These are phyloP conservation scores for Polydrusus cervinus DNA, from an alignment of 2,888 invertebrate species.

Conservation along the genomic window DNA sequence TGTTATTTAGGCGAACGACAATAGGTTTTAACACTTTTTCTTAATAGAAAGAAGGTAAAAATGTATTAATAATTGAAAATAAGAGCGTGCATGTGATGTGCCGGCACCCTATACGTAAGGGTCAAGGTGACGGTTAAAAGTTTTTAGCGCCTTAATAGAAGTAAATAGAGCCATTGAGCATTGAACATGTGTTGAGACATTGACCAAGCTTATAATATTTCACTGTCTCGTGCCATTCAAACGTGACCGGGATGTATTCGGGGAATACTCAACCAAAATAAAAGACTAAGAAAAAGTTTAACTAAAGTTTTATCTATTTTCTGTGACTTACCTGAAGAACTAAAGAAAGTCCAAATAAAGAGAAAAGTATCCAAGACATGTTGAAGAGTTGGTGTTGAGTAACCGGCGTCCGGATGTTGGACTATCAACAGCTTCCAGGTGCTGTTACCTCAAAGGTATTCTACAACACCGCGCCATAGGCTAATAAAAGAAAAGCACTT, in stretches of 20 bases:
- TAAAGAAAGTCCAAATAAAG: constrained; percentile 66
- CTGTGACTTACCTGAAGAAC: constrained; percentile 69
- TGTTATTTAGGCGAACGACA: background rate
- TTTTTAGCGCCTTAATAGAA: constrained; percentile 38
- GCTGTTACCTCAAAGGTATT: constrained; percentile 71
- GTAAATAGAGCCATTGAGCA: constrained; percentile 39
- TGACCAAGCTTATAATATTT: constrained; percentile 66
- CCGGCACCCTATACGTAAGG: constrained; percentile 23
- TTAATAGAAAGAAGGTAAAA: background rate
- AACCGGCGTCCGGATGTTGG: constrained; percentile 58
- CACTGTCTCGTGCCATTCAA: constrained; percentile 65
- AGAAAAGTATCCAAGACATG: constrained; percentile 70
- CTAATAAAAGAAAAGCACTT: constrained; percentile 61
- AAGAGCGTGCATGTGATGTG: constrained; percentile 14
- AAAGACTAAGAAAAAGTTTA: constrained; percentile 35
- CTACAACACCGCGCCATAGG: constrained; percentile 71
- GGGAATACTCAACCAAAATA: background rate
- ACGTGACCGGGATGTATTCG: constrained; percentile 40
- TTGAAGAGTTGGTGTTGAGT: constrained; percentile 55
- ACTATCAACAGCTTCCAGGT: constrained; percentile 67
- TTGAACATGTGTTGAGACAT: constrained; percentile 61
- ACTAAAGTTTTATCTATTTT: background rate
- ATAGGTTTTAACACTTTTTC: background rate
- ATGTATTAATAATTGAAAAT: constrained; percentile 11
- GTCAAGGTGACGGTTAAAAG: constrained; percentile 42